Evolutionary conservation across 1,140 invertebrate genomes (phyloP), one percentile per base, ranked within the genome.

Genomic region (Drosophila rufa): DNA sequence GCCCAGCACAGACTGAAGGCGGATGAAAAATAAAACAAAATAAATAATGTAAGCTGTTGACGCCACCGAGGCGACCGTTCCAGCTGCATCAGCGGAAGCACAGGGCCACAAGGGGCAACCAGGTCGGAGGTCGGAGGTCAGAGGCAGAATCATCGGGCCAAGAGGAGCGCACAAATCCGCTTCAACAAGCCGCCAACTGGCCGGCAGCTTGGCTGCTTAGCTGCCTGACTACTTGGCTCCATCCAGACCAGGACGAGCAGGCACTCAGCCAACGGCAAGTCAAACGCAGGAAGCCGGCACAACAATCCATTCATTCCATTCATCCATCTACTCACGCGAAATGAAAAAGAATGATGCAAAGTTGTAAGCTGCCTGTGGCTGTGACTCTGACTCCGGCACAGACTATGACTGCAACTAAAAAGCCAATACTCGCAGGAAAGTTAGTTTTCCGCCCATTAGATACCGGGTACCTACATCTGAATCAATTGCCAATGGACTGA

Each of bases 341-440:
- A 82, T 82, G 68, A 82, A 75, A 82, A 82, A 50, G 64, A 82
- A 66, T 82, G 80, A 75, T 79, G 60, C 67, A 53, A 68, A 73
- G 62, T 78, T 73, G 58, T 61, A 65, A 82, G 79, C 46, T 33
- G 53, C 53, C 56, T 38, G 46, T 74, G 69, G 53, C 25, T 55
- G 60, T 15, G 57, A 61, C 50, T 53, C 43, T 40, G 53, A 11
- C 53, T 15, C 27, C 1, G 27, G 6, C 27, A 1, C 5, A 30
- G 27, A 30, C 33, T 58, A 4, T 56, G 53, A 11, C 53, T 15
- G 53, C 38, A 67, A 66, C 67, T 70, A 48, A 71, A 58, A 50
- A 36, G 66, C 19, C 69, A 71, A 71, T 48, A 50, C 19, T 40
- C 17, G 8, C 43, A 59, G 25, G 19, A 71, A 47, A 57, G 50